Conservation (phyloP, 2,797 vertebrate species). For the Malacoctenus gilli region DNA sequence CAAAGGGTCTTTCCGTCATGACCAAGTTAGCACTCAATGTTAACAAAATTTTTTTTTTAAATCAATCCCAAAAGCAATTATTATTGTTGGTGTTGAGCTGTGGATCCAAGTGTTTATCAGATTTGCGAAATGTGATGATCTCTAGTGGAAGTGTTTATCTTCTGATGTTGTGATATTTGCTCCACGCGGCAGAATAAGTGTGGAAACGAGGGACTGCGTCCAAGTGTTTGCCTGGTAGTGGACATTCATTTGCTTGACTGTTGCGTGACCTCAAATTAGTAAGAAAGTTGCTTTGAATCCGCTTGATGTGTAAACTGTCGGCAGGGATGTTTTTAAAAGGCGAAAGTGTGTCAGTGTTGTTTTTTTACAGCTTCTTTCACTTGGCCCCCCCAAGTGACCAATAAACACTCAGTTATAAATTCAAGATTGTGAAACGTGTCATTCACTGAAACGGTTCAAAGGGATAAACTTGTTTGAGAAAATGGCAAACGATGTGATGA, state of each 20-base stretch:
- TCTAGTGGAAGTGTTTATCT: background rate
- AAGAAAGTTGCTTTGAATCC: background rate
- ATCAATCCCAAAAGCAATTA: constrained; percentile 5
- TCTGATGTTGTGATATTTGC: background rate
- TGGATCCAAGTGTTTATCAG: constrained; percentile 2
- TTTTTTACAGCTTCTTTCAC: background rate
- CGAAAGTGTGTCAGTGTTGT: background rate
- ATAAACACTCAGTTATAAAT: background rate
- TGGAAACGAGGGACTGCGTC: background rate
- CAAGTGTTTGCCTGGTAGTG: background rate
- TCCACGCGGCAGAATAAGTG: background rate
- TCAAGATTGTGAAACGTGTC: background rate
- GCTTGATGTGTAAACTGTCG: background rate
- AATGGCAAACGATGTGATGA: background rate
- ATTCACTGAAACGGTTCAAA: background rate
- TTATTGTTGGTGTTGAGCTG: background rate
- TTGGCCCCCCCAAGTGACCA: too few relatives aligned
- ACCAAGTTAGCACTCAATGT: too few relatives aligned
- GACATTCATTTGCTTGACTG: background rate
- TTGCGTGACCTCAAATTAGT: too few relatives aligned
- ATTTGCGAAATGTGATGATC: background rate
- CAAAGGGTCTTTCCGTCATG: background rate
- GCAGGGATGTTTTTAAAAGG: too few relatives aligned
- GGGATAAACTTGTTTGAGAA: constrained; percentile 4
- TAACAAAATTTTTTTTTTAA: background rate